Conservation (phyloP, 2,888 invertebrate genomes). For the Drosophila eohydei region DNA sequence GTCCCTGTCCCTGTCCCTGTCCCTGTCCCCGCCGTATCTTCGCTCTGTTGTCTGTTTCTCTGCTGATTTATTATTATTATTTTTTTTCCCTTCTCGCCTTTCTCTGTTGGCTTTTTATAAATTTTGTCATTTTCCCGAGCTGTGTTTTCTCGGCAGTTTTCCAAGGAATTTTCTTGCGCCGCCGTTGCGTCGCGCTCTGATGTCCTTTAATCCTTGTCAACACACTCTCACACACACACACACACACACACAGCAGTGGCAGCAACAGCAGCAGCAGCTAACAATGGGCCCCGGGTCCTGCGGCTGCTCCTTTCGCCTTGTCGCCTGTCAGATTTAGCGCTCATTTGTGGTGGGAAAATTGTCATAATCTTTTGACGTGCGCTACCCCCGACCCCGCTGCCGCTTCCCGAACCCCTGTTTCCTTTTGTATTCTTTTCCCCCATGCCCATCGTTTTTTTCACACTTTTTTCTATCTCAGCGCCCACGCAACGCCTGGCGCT, state of each 20-base stretch:
- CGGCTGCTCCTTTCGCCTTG: constrained; percentile 60
- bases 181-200: constrained; percentile 35
- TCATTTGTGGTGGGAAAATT: constrained; percentile 83
- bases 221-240: constrained; percentile 58
- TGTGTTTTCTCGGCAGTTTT: constrained; percentile 49
- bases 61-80: constrained; percentile 28
- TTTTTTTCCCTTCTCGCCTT: constrained; percentile 5
- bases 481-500: constrained; percentile 43
- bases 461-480: constrained; percentile 32
- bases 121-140: constrained; percentile 62
- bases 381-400: constrained; percentile 45
- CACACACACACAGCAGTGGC: constrained; percentile 47
- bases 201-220: constrained; percentile 80
- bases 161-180: constrained; percentile 44
- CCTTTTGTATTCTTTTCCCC: constrained; percentile 30
- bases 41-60: constrained; percentile 32
- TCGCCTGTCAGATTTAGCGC: constrained; percentile 74
- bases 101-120: constrained; percentile 29
- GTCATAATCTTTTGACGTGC: constrained; percentile 83
- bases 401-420: constrained; percentile 33
- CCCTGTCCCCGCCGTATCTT: not conserved
- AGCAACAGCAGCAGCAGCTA: constrained; percentile 53
- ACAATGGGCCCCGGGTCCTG: constrained; percentile 60
- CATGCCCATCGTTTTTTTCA: constrained; percentile 9
- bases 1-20: not conserved